Evolutionary conservation across 2,888 invertebrate genomes (phyloP).

Genomic region (Drosophila putrida): DNA sequence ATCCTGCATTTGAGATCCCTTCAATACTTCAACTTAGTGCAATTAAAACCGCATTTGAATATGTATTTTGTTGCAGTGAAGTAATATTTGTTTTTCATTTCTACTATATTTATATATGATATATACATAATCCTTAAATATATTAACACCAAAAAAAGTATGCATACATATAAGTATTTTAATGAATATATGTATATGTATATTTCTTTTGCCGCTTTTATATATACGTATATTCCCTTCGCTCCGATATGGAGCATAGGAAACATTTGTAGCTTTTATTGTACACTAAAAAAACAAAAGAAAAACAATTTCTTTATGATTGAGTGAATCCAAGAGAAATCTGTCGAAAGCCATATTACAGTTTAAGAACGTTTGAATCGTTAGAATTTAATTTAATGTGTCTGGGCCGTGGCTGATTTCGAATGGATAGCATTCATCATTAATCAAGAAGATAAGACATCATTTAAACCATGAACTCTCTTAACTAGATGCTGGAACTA

Average conservation of each 20-base stretch:
- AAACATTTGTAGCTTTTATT: slow-evolving; percentile 63
- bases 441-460: neutral
- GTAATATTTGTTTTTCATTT: slow-evolving; percentile 65
- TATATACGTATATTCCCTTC: slow-evolving; percentile 46
- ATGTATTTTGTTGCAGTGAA: slow-evolving; percentile 74
- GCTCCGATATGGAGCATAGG: slow-evolving; percentile 57
- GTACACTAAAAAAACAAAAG: slow-evolving; percentile 41
- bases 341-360: slow-evolving; percentile 12
- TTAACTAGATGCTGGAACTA: slow-evolving; percentile 91
- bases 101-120: slow-evolving; percentile 11
- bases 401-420: slow-evolving; percentile 51
- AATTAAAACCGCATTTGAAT: slow-evolving; percentile 68
- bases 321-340: slow-evolving; percentile 68
- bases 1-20: slow-evolving; percentile 62
- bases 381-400: slow-evolving; percentile 1
- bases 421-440: slow-evolving; percentile 65
- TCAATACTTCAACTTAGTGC: slow-evolving; percentile 65
- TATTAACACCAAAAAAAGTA: slow-evolving; percentile 34
- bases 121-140: slow-evolving; percentile 42
- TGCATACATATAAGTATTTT: slow-evolving; percentile 24
- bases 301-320: slow-evolving; percentile 16
- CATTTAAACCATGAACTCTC: slow-evolving; percentile 22
- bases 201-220: slow-evolving; percentile 36
- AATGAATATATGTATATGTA: slow-evolving; percentile 34
- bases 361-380: neutral